Conservation (phyloP, 2,888 invertebrate genomes). For the Yponomeuta plumbellus region DNA sequence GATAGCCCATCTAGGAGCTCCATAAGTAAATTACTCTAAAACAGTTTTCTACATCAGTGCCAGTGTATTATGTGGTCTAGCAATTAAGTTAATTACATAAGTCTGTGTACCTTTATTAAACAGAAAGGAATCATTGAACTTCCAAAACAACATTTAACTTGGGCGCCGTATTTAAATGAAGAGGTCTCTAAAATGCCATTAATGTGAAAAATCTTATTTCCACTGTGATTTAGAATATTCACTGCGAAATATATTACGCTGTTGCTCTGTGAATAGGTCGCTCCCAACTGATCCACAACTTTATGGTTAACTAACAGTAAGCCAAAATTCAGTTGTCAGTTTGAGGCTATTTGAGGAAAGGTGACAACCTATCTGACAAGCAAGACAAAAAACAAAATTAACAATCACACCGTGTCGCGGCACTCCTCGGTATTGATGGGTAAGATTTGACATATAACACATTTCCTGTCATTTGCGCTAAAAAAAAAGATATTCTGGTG, state of each 20-base stretch:
- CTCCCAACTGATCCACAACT: conserved; percentile 13
- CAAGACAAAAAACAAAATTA: no score
- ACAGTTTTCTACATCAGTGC: not conserved
- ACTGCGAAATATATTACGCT: conserved; percentile 33
- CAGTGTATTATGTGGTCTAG: not conserved
- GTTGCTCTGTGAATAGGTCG: conserved; percentile 17
- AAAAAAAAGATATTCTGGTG: no score
- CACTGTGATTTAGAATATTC: conserved; percentile 35
- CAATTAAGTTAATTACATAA: not conserved
- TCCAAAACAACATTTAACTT: not conserved
- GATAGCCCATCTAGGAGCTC: no score
- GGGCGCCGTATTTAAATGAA: conserved; percentile 10
- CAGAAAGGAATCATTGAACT: not conserved
- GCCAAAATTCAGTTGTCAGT: no score
- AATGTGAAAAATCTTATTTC: conserved; percentile 30
- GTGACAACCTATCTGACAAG: no score
- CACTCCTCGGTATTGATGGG: no score
- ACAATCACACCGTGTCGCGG: no score
- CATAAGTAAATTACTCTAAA: not conserved
- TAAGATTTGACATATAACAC: no score
- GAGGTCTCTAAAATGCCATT: conserved; percentile 16
- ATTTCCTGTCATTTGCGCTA: no score
- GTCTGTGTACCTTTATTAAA: not conserved
- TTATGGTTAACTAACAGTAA: not conserved
- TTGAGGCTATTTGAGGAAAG: no score